These are phyloP conservation scores for Cephus pygmeus DNA, from an alignment of 2,888 invertebrate species.

Conservation along the genomic window DNA sequence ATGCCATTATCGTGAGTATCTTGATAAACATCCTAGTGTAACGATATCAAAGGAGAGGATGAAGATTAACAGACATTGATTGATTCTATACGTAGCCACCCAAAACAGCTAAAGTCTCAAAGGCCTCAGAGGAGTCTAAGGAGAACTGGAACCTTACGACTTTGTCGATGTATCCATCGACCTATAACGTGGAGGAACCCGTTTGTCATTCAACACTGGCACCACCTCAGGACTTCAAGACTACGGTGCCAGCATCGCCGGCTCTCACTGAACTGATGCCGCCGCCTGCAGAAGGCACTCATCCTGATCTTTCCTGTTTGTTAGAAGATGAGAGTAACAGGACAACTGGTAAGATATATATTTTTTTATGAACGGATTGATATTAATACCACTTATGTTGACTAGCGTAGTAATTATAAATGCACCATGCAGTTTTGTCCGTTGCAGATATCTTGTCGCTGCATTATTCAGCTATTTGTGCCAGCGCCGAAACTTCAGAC, in stretches of 20 bases:
- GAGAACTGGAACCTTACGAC: slow-evolving; percentile 59
- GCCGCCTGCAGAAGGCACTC: slow-evolving; percentile 44
- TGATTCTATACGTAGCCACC: slow-evolving; percentile 36
- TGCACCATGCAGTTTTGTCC: slow-evolving; percentile 25
- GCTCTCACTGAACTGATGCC: slow-evolving; percentile 52
- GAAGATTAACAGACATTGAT: neutral
- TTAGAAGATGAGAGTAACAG: slow-evolving; percentile 68
- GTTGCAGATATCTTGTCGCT: slow-evolving; percentile 56
- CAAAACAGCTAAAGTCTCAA: slow-evolving; percentile 45
- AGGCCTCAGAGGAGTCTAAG: slow-evolving; percentile 59
- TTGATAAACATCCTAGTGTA: neutral
- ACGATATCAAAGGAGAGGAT: neutral
- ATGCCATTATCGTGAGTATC: slow-evolving; percentile 50
- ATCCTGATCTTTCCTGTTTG: slow-evolving; percentile 68
- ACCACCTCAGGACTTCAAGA: slow-evolving; percentile 29
- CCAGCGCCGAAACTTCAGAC: slow-evolving; percentile 43
- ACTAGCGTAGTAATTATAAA: neutral
- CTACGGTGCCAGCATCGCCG: slow-evolving; percentile 37
- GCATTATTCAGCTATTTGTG: slow-evolving; percentile 58
- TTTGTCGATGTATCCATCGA: slow-evolving; percentile 47
- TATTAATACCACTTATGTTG: neutral
- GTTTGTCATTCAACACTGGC: neutral
- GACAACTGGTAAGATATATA: slow-evolving; percentile 52
- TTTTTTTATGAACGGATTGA: neutral
- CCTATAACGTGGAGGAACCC: slow-evolving; percentile 12